phyloP scores from a whole-genome alignment of 35 echinoderm and acorn worm genomes.

The Apostichopus parvimensis region DNA sequence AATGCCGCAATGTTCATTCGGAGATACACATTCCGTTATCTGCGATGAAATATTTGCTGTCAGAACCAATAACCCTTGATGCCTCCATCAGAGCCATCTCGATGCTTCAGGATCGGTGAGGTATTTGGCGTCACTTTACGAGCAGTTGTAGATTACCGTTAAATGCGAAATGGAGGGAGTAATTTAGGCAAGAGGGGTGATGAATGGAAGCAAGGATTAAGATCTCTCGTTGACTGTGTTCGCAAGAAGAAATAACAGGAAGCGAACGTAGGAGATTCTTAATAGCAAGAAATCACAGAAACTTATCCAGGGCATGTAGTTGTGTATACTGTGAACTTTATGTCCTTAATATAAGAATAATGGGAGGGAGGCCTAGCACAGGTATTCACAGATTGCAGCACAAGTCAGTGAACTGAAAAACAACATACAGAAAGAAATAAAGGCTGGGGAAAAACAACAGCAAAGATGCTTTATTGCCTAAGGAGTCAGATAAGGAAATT shows the following conservation, averaged over 20 bases:
- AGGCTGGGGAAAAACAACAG: too few species aligned
- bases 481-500: too few species aligned
- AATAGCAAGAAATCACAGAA: slow-evolving; percentile 36
- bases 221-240: neutral
- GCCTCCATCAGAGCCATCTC: slow-evolving; percentile 24
- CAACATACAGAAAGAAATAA: too few species aligned
- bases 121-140: slow-evolving; percentile 28
- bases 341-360: slow-evolving; percentile 23
- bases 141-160: slow-evolving; percentile 47
- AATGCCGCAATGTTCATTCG: slow-evolving; percentile 13
- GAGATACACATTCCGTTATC: slow-evolving; percentile 35
- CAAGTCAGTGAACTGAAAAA: slow-evolving; percentile 1
- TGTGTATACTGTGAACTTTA: slow-evolving; percentile 7
- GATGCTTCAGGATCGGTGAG: neutral
- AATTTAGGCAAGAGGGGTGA: slow-evolving; percentile 23
- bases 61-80: slow-evolving; percentile 40
- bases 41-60: slow-evolving; percentile 34
- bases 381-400: neutral
- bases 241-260: slow-evolving; percentile 22
- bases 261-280: slow-evolving; percentile 5
- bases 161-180: slow-evolving; percentile 37
- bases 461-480: too few species aligned
- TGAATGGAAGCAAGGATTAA: slow-evolving; percentile 5
- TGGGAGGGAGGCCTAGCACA: neutral
- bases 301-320: neutral